Evolutionary conservation across 2,113 vertebrate genomes (phyloP), one percentile per base, ranked within the genome.

Genomic region (Meleagris gallopavo): DNA sequence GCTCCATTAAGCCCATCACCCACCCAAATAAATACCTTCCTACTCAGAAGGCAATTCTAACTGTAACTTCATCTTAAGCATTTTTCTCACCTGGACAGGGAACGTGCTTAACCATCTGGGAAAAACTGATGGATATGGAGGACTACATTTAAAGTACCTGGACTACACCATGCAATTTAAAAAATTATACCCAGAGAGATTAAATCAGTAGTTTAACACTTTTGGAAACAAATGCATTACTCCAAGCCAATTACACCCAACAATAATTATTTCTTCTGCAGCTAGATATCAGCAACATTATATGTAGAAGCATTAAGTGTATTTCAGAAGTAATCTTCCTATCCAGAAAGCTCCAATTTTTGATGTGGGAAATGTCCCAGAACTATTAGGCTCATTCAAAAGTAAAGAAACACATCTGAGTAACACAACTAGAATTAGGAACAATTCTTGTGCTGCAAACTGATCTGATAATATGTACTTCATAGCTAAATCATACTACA

Each of bases 361-460:
- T 55, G 10, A 90, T 74, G 64, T 80, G 57, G 72, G 50, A 88
- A 64, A 79, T 60, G n/a, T 74, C 36, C 85, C 95, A 93, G 73
- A 90, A 93, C 10, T 48, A 55, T 50, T 30, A 84, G 27, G 34
- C 34, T 78, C 73, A 65, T 57, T 79, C 10, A 60, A 92, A 71
- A 88, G 81, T 66, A 34, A 79, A 85, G 85, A 64, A n/a, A n/a
- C n/a, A n/a, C n/a, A n/a, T n/a, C n/a, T 78, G 65, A 92, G 61
- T 50, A 91, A 88, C 1, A 0, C 86, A 93, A 38, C 34, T 36
- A 60, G 86, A 91, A 88, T 77, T 57, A 32, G 20, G 72, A 91
- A 83, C 32, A 50, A 94, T 66, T 62, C 60, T 40, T 52, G 10
- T 61, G 34, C 17, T 54, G 55, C 72, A 87, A 67, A 60, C 21